These are phyloP conservation scores for Empidonax traillii DNA, from an alignment of 2,113 vertebrate genomes.

Conservation along the genomic window DNA sequence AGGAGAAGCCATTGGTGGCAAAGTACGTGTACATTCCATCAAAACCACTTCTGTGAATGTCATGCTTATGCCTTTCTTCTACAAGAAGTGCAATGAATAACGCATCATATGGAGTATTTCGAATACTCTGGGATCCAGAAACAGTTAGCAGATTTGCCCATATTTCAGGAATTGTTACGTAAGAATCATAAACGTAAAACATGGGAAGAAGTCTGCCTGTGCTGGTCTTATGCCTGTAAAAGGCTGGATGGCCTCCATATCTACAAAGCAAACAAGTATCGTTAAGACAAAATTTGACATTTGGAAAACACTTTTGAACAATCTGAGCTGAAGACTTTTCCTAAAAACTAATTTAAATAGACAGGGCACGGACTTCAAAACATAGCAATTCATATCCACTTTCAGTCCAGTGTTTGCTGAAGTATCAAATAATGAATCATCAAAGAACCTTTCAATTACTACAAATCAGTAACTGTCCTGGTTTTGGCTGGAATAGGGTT, in stretches of 20 bases:
- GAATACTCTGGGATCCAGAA: conserved; percentile 82
- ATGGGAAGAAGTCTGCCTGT: conserved; percentile 86
- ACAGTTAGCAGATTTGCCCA: conserved; percentile 89
- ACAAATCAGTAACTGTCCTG: not conserved
- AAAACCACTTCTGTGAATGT: conserved; percentile 89
- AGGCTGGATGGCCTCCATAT: conserved; percentile 92
- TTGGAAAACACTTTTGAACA: not conserved
- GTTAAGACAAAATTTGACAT: not conserved
- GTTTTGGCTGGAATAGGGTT: not conserved
- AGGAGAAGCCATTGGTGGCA: conserved; percentile 96
- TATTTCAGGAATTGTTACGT: conserved; percentile 86
- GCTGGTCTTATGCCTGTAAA: conserved; percentile 88
- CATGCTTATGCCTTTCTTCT: conserved; percentile 90
- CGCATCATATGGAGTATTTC: conserved; percentile 87
- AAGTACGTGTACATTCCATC: conserved; percentile 98
- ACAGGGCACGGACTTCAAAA: not conserved
- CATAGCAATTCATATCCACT: not conserved
- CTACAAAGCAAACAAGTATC: conserved; percentile 74
- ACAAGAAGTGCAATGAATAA: conserved; percentile 93
- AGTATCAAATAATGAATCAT: not conserved
- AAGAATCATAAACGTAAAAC: conserved; percentile 98
- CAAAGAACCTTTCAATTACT: not conserved
- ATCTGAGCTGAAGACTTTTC: not conserved
- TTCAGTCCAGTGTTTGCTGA: not conserved
- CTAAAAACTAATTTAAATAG: not conserved